Conservation (phyloP, 2,113 vertebrate species). For the Sceloporus undulatus region DNA sequence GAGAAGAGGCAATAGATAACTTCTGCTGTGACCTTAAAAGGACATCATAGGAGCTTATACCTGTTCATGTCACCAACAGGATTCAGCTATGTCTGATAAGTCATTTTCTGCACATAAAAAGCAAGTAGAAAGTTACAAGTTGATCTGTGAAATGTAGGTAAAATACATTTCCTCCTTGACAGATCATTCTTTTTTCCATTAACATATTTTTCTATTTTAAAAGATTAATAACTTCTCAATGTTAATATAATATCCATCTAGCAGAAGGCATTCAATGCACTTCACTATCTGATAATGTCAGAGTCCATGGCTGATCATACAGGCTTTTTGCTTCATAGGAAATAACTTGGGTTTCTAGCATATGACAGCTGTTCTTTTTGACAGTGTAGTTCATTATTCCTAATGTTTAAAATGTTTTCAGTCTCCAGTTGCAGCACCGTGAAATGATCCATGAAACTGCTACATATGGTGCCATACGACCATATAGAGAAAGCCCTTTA, state of each 20-base stretch:
- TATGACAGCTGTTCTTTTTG: background rate
- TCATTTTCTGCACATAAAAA: background rate
- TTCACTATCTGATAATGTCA: background rate
- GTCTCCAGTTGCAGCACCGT: constrained; percentile 90
- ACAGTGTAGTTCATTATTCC: background rate
- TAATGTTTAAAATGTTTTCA: constrained; percentile 58
- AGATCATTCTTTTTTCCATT: background rate
- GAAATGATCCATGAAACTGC: constrained; percentile 87
- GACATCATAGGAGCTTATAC: too few species aligned
- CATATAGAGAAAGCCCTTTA: constrained; percentile 95
- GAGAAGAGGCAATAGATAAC: too few species aligned
- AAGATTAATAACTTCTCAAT: too few species aligned
- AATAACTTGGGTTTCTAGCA: background rate
- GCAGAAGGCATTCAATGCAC: background rate
- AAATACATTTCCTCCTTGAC: background rate
- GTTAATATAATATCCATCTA: background rate
- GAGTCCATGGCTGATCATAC: background rate
- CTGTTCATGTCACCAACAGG: too few species aligned
- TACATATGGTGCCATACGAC: constrained; percentile 90
- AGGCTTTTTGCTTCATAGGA: background rate
- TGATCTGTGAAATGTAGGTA: background rate
- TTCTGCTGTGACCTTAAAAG: too few species aligned
- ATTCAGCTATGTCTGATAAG: background rate
- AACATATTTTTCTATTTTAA: too few species aligned
- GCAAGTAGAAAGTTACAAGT: background rate